Evolutionary conservation across 2,888 invertebrate genomes (phyloP).

Genomic region (Drosophila anceps): DNA sequence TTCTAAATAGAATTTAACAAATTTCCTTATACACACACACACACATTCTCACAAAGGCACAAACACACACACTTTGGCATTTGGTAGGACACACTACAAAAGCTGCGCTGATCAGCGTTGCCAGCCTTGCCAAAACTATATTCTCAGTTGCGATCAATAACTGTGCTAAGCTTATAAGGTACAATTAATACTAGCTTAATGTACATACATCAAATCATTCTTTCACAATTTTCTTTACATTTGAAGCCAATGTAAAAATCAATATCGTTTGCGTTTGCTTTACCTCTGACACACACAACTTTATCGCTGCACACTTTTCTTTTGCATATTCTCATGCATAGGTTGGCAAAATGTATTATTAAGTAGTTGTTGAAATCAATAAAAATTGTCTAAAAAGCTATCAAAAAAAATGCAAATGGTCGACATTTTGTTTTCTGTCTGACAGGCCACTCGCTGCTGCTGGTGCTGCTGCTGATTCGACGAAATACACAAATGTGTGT

Average conservation of each 20-base stretch:
- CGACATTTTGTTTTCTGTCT: slow-evolving; percentile 81
- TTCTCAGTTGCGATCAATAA: slow-evolving; percentile 10
- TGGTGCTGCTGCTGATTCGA: slow-evolving; percentile 62
- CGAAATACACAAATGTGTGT: slow-evolving; percentile 54
- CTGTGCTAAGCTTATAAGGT: neutral
- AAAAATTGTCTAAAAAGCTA: slow-evolving; percentile 46
- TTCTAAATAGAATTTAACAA: slow-evolving; percentile 62
- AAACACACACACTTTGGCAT: slow-evolving; percentile 8
- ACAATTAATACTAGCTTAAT: neutral
- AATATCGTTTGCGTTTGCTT: slow-evolving; percentile 60
- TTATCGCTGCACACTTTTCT: slow-evolving; percentile 23
- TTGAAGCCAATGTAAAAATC: slow-evolving; percentile 68
- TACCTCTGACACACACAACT: slow-evolving; percentile 41
- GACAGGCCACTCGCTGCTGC: slow-evolving; percentile 49
- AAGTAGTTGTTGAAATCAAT: slow-evolving; percentile 18
- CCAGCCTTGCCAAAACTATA: slow-evolving; percentile 16
- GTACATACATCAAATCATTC: slow-evolving; percentile 1
- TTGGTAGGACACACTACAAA: slow-evolving; percentile 25
- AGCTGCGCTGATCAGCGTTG: slow-evolving; percentile 44
- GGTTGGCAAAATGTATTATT: slow-evolving; percentile 9
- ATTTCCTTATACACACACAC: slow-evolving; percentile 7
- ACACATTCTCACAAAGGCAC: neutral
- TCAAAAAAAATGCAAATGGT: slow-evolving; percentile 72
- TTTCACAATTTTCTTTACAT: slow-evolving; percentile 18
- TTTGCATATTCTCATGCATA: slow-evolving; percentile 1